phyloP scores from a whole-genome alignment of 2,797 vertebrate genomes.

The Basileuterus tristriatus region DNA sequence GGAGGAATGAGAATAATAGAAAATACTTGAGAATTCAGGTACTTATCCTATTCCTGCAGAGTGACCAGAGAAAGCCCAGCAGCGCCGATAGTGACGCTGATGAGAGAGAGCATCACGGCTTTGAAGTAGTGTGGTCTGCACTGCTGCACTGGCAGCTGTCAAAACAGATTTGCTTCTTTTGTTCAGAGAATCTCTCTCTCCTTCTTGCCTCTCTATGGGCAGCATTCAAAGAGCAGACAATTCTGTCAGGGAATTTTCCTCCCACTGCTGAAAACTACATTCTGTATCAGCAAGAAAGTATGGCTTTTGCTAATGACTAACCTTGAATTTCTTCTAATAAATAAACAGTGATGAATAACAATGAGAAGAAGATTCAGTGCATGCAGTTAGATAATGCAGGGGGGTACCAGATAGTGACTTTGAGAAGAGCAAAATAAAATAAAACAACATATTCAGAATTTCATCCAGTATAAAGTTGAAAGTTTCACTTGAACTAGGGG shows the following conservation, averaged over 20 bases:
- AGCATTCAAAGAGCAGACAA: neutral
- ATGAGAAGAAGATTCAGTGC: neutral
- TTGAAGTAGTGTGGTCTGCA: neutral
- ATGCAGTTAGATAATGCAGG: neutral
- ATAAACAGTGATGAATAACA: neutral
- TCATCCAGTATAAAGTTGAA: neutral
- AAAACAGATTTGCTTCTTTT: constrained; percentile 19
- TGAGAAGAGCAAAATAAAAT: neutral
- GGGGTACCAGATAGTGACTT: neutral
- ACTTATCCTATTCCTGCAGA: neutral
- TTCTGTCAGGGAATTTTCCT: neutral
- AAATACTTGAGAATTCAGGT: constrained; percentile 10
- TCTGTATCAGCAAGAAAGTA: neutral
- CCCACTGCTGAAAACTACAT: neutral
- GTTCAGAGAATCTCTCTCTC: neutral
- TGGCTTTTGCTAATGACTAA: neutral
- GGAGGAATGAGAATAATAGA: constrained; percentile 46
- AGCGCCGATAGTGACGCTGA: neutral
- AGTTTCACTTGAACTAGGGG: neutral
- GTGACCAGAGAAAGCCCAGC: neutral
- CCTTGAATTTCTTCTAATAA: neutral
- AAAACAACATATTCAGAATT: neutral
- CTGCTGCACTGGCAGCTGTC: neutral
- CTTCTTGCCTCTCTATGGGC: neutral
- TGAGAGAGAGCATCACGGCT: neutral